These are phyloP conservation scores for Drosophila kanekoi DNA, from an alignment of 2,888 invertebrate species.

Conservation along the genomic window DNA sequence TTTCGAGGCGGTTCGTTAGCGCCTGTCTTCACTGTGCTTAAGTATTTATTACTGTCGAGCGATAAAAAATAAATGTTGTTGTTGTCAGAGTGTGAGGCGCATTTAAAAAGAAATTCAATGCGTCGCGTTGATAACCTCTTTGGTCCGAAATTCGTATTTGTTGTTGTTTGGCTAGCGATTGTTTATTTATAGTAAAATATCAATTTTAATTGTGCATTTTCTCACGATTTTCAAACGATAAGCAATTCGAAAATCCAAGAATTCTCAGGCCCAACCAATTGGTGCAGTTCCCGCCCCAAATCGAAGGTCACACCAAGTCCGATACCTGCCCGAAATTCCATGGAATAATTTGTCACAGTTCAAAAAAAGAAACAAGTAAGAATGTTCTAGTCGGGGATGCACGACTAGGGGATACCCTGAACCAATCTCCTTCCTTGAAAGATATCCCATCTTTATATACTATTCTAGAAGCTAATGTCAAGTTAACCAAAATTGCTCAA, in stretches of 20 bases:
- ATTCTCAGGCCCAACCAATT: slow-evolving; percentile 28
- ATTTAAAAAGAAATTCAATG: slow-evolving; percentile 65
- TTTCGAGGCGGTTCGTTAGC: slow-evolving; percentile 3
- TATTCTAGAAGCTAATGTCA: too few relatives aligned
- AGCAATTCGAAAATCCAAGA: slow-evolving; percentile 31
- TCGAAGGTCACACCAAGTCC: slow-evolving; percentile 43
- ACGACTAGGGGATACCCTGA: too few relatives aligned
- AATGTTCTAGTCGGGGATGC: too few relatives aligned
- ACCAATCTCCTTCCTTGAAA: too few relatives aligned
- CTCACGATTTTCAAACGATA: slow-evolving; percentile 70
- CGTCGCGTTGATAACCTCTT: slow-evolving; percentile 67
- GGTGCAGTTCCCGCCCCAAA: slow-evolving; percentile 14
- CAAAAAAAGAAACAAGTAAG: neutral
- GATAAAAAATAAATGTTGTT: slow-evolving; percentile 51
- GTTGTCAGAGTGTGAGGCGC: slow-evolving; percentile 25
- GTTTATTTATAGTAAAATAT: slow-evolving; percentile 59
- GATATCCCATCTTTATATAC: too few relatives aligned
- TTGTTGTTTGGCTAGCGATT: slow-evolving; percentile 10
- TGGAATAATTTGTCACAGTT: slow-evolving; percentile 43
- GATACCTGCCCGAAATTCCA: slow-evolving; percentile 38
- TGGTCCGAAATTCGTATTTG: slow-evolving; percentile 47
- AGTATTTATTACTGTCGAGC: slow-evolving; percentile 35
- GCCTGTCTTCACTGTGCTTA: slow-evolving; percentile 41
- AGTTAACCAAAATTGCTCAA: too few relatives aligned
- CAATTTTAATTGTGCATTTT: slow-evolving; percentile 72